A percentile compares a stretch with the other conserved stretches of the same genome.
Conservation (phyloP, 2,113 vertebrate species). For the Sinocyclocheilus anophthalmus region DNA sequence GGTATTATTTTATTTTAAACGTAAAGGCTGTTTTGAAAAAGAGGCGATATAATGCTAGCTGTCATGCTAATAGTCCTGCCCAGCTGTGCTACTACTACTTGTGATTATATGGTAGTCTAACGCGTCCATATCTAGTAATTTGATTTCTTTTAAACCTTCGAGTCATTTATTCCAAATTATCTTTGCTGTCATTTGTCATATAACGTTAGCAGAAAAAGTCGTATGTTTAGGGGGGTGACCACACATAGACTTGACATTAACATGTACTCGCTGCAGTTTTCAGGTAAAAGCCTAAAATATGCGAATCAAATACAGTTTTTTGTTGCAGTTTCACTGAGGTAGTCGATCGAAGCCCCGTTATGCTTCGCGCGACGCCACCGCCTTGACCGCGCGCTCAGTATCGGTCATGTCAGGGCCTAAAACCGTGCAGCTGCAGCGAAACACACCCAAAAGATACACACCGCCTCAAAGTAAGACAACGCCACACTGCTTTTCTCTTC, state of each 20-base stretch:
- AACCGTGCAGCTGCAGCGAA: constrained; percentile 48
- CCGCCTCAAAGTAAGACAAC: background rate
- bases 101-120: background rate
- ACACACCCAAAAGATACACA: constrained; percentile 57
- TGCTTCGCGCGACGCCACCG: background rate
- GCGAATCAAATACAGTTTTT: background rate
- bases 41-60: constrained; percentile 27
- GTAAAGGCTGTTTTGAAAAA: constrained; percentile 5
- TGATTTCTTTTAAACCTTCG: background rate
- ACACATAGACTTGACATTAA: background rate
- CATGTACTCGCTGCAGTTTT: background rate
- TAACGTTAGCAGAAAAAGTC: background rate
- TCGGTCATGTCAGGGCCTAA: constrained; percentile 46
- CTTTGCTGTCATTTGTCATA: background rate
- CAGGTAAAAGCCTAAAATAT: background rate
- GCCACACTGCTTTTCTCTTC: background rate
- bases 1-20: constrained; percentile 11
- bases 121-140: background rate
- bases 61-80: constrained; percentile 35
- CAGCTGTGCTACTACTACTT: background rate
- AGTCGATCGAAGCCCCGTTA: background rate
- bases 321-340: background rate
- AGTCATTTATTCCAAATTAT: background rate
- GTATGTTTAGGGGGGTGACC: background rate
- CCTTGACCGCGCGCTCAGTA: background rate